Evolutionary conservation across 2,888 invertebrate genomes (phyloP).

Genomic region (Apoda limacodes): DNA sequence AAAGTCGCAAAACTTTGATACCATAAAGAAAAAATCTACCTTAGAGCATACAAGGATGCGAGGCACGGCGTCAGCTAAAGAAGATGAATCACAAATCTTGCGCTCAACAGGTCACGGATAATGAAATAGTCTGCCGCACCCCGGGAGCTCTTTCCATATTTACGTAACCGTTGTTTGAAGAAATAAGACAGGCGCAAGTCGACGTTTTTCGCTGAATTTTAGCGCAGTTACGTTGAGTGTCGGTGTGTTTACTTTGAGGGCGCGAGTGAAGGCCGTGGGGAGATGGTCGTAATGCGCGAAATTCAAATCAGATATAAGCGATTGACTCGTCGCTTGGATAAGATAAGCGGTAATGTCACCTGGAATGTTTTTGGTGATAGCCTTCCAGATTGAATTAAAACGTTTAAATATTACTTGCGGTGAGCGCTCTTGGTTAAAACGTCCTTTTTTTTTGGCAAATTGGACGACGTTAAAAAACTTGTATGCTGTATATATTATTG

Average conservation of each 20-base stretch:
- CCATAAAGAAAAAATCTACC: constrained; percentile 25
- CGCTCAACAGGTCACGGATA: constrained; percentile 63
- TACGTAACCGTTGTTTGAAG: constrained; percentile 53
- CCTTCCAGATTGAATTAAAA: constrained; percentile 37
- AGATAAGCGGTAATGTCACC: constrained; percentile 39
- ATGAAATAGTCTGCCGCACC: constrained; percentile 53
- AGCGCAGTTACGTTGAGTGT: constrained; percentile 45
- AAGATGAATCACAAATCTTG: constrained; percentile 53
- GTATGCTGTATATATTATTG: too few species aligned
- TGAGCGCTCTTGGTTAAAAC: too few species aligned
- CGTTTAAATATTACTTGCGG: constrained; percentile 16
- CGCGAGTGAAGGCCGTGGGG: constrained; percentile 24
- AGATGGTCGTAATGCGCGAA: constrained; percentile 52
- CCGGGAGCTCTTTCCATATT: constrained; percentile 53
- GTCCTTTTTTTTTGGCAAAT: too few species aligned
- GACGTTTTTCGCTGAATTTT: constrained; percentile 44
- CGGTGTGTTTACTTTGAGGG: constrained; percentile 46
- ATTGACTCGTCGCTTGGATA: constrained; percentile 40
- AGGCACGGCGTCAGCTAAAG: constrained; percentile 34
- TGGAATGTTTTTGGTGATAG: constrained; percentile 30
- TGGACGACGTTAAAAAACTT: too few species aligned
- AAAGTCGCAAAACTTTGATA: constrained; percentile 28
- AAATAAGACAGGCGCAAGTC: constrained; percentile 45
- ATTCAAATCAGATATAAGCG: constrained; percentile 61
- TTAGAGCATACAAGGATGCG: constrained; percentile 18